Conservation (phyloP, 1,140 invertebrate genomes). For the Drosophila saltans region DNA sequence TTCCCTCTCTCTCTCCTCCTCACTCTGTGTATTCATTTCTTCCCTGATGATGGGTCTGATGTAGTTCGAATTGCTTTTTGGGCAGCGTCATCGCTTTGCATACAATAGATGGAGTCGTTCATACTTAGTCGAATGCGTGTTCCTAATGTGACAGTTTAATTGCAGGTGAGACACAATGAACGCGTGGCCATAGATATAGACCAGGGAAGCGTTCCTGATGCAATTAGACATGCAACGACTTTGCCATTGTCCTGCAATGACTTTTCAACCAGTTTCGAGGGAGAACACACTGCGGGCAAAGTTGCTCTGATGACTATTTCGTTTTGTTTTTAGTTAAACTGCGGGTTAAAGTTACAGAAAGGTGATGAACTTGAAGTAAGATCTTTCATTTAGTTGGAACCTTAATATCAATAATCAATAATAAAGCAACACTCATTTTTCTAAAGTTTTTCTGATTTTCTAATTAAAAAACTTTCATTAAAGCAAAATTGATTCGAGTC, state of each 20-base stretch:
- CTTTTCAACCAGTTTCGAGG: slow-evolving; percentile 46
- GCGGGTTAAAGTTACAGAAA: neutral
- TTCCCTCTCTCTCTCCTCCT: neutral
- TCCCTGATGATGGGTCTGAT: slow-evolving; percentile 19
- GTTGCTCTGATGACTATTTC: neutral
- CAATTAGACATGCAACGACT: slow-evolving; percentile 76
- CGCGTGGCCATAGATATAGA: slow-evolving; percentile 56
- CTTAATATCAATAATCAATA: no score
- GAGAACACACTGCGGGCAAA: neutral
- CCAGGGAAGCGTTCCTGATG: slow-evolving; percentile 61
- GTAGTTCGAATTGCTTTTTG: slow-evolving; percentile 71
- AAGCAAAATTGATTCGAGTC: no score
- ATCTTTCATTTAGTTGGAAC: neutral
- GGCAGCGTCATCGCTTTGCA: slow-evolving; percentile 70
- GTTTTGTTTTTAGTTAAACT: neutral
- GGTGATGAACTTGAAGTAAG: neutral
- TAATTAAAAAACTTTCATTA: no score
- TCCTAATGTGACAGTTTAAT: slow-evolving; percentile 81
- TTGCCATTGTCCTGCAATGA: slow-evolving; percentile 74
- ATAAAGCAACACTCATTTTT: no score
- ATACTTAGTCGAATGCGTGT: slow-evolving; percentile 37
- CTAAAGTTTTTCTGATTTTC: no score
- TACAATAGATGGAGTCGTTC: slow-evolving; percentile 20
- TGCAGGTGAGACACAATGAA: slow-evolving; percentile 74
- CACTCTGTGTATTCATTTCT: no score